Conservation (phyloP, 2,888 invertebrate genomes). For the Drosophila acutilabella region DNA sequence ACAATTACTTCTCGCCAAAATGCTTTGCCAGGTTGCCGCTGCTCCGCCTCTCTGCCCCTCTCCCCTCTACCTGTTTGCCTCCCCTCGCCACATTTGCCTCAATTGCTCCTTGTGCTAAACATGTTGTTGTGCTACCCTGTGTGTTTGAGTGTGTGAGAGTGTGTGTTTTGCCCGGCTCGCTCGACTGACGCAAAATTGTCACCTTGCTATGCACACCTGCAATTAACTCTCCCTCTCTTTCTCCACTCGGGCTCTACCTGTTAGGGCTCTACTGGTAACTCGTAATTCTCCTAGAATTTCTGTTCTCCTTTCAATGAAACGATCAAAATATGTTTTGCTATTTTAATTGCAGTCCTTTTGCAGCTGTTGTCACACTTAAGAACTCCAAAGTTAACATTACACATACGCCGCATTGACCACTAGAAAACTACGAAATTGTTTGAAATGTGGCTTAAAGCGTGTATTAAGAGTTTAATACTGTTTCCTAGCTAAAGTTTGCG, state of each 20-base stretch:
- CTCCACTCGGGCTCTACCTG: background rate
- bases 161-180: conserved; percentile 48
- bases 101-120: conserved; percentile 4
- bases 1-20: conserved; percentile 66
- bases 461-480: conserved; percentile 29
- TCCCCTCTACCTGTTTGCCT: background rate
- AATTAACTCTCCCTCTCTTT: conserved; percentile 47
- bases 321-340: conserved; percentile 63
- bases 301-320: conserved; percentile 62
- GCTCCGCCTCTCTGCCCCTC: background rate
- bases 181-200: conserved; percentile 81
- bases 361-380: conserved; percentile 47
- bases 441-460: background rate
- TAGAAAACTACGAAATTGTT: background rate
- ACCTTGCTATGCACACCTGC: conserved; percentile 78
- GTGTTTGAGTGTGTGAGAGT: background rate
- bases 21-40: conserved; percentile 21
- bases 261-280: background rate
- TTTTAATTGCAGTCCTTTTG: conserved; percentile 63
- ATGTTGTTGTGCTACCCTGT: conserved; percentile 32
- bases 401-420: conserved; percentile 53
- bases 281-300: conserved; percentile 19
- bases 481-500: conserved; percentile 50
- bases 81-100: too few species aligned
- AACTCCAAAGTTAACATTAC: conserved; percentile 39